A percentile compares a stretch with the other conserved stretches of the same genome.
These are phyloP conservation scores for Watsonalla binaria DNA, from an alignment of 2,888 invertebrate species.

Conservation along the genomic window DNA sequence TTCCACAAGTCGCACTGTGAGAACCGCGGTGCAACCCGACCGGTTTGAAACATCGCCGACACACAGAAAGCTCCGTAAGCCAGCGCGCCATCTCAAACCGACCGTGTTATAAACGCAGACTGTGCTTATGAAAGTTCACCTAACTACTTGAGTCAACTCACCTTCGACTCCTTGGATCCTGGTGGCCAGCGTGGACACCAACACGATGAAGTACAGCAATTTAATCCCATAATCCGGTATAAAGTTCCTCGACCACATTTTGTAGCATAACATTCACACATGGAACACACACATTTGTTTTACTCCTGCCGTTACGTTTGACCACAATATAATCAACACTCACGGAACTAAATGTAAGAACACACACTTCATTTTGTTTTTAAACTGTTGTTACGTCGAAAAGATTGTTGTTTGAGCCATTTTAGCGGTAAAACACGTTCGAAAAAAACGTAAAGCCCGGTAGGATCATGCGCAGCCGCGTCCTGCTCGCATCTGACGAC, in stretches of 20 bases:
- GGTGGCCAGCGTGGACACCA: conserved; percentile 65
- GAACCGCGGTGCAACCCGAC: conserved; percentile 65
- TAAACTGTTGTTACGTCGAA: conserved; percentile 66
- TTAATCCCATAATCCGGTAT: conserved; percentile 83
- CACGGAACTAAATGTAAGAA: conserved; percentile 77
- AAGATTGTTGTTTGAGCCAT: conserved; percentile 61
- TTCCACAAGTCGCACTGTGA: conserved; percentile 75
- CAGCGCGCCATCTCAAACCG: conserved; percentile 41
- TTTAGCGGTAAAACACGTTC: conserved; percentile 76
- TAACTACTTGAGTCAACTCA: conserved; percentile 55
- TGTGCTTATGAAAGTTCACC: conserved; percentile 73
- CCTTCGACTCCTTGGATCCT: conserved; percentile 79
- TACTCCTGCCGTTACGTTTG: conserved; percentile 68
- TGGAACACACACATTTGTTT: conserved; percentile 79
- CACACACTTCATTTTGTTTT: conserved; percentile 78
- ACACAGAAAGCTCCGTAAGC: conserved; percentile 46
- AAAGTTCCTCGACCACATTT: conserved; percentile 84
- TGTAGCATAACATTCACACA: conserved; percentile 79
- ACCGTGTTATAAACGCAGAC: conserved; percentile 42
- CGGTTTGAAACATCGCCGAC: conserved; percentile 35
- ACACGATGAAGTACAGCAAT: conserved; percentile 68
- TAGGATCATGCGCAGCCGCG: conserved; percentile 76
- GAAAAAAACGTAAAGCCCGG: conserved; percentile 59
- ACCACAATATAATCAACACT: conserved; percentile 69
- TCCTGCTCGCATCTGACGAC: conserved; percentile 78